Base-by-base conservation (phyloP, 1,140 invertebrate species). In the Tetragnatha versicolor region DNA sequence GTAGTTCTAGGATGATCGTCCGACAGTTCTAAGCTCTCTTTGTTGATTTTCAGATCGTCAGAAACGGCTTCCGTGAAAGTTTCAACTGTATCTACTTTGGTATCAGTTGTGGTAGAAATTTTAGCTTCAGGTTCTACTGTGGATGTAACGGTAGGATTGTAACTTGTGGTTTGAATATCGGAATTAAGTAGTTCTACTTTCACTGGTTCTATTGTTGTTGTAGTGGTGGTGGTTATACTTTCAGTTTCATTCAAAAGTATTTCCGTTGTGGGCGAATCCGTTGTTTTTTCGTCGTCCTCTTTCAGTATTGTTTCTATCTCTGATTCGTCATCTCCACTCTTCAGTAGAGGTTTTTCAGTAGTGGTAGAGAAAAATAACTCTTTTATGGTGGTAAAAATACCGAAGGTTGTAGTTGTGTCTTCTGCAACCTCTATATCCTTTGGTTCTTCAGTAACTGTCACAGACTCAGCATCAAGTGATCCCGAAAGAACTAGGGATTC, bases 121-220 rank as follows among this genome's bases (percentile, higher is more conserved):
- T 63, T 37, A 63, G 5, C 10, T 3, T 10, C 10, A 22, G 37
- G 9, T 61, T 20, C 60, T 0, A 22, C 7, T n/a, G 39, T 9
- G 3, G 20, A 22, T 20, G 42, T 31, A 49, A 7, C n/a, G 6
- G 39, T 37, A 29, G n/a, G 22, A 37, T 53, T 29, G 2, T 45
- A 25, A 35, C 47, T 31, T 47, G 53, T 53, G 33, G n/a, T 53
- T 5, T 69, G 27, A 1, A 53, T 22, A 22, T 35, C 29, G 6
- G 47, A 14, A 37, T 53, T 37, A 14, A 35, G 7, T 53, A 53
- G 25, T 55, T 69, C 66, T 27, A 29, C 31, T 69, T 69, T 69
- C 2, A 35, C 5, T n/a, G 53, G 5, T 53, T 69, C 66, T 3
- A 49, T 9, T 2, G 31, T 9, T 51, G 31, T 2, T 6, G 22